Conservation (phyloP, 2,113 vertebrate genomes). For the Silurus meridionalis region DNA sequence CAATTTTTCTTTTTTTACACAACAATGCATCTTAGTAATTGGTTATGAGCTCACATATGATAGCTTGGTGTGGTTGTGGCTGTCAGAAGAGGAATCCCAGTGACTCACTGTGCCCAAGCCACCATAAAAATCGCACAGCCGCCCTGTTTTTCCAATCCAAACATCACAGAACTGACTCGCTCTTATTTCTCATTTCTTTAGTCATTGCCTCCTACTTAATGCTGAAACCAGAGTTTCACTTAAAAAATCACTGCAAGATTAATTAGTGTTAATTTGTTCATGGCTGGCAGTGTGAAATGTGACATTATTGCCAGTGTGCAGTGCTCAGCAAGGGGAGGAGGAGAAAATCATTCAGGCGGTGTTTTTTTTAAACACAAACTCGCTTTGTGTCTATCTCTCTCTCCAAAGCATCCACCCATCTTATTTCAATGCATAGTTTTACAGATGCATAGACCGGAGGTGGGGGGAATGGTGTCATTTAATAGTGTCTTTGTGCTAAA, state of each 20-base stretch:
- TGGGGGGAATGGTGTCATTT: too few species aligned
- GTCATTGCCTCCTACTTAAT: neutral
- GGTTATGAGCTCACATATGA: neutral
- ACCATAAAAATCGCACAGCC: neutral
- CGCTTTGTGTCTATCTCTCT: neutral
- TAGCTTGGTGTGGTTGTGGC: neutral
- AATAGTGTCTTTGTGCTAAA: neutral
- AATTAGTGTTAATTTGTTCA: too few species aligned
- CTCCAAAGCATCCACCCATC: neutral
- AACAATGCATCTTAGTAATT: neutral
- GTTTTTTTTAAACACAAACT: slow-evolving; percentile 20
- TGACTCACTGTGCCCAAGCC: neutral
- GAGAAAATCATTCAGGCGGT: slow-evolving; percentile 9
- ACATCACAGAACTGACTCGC: slow-evolving; percentile 15
- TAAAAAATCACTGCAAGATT: neutral
- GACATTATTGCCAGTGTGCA: neutral
- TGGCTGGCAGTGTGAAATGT: neutral
- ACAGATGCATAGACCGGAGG: neutral
- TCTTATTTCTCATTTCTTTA: slow-evolving; percentile 1
- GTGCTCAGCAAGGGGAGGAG: neutral
- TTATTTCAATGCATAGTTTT: neutral
- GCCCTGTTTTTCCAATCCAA: neutral
- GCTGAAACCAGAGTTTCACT: neutral
- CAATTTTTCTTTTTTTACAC: neutral
- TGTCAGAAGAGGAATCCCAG: neutral